Percentiles rank a stretch among this genome's conserved stretches.
These are phyloP conservation scores for Linepithema humile DNA, from an alignment of 1,140 invertebrate genomes.

Conservation along the genomic window DNA sequence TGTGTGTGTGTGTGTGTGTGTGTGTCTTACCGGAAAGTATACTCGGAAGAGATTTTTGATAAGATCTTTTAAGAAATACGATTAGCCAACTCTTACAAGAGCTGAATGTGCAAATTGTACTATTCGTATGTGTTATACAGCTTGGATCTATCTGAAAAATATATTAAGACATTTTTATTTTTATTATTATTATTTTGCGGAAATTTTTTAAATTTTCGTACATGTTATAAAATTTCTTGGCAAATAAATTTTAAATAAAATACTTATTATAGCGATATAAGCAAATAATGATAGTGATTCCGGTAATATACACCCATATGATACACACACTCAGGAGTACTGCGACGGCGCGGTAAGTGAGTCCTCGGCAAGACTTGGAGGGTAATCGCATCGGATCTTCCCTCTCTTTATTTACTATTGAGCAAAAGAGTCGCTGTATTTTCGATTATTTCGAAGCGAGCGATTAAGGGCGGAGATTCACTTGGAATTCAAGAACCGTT, in stretches of 20 bases:
- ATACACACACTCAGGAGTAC: neutral
- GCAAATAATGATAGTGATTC: neutral
- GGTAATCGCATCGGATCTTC: conserved; percentile 31
- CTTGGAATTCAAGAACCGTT: conserved; percentile 69
- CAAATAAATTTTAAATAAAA: no score
- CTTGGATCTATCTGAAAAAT: neutral
- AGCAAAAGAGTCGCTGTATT: conserved; percentile 25
- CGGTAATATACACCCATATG: neutral
- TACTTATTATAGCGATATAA: neutral
- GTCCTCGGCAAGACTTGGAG: neutral
- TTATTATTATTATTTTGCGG: neutral
- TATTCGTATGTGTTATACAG: neutral
- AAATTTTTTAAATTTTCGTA: neutral
- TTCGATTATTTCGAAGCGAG: conserved; percentile 41
- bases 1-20: no score
- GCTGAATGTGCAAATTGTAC: neutral
- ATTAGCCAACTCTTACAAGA: conserved; percentile 17
- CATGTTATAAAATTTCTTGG: neutral
- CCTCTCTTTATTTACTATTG: conserved; percentile 19
- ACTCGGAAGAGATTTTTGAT: neutral
- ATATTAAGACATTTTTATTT: neutral
- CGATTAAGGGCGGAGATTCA: conserved; percentile 50
- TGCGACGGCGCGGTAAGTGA: conserved; percentile 16
- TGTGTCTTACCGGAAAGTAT: neutral
- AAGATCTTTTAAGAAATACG: conserved; percentile 8